Evolutionary conservation across 2,888 invertebrate genomes (phyloP).

Genomic region (Caprella mutica): DNA sequence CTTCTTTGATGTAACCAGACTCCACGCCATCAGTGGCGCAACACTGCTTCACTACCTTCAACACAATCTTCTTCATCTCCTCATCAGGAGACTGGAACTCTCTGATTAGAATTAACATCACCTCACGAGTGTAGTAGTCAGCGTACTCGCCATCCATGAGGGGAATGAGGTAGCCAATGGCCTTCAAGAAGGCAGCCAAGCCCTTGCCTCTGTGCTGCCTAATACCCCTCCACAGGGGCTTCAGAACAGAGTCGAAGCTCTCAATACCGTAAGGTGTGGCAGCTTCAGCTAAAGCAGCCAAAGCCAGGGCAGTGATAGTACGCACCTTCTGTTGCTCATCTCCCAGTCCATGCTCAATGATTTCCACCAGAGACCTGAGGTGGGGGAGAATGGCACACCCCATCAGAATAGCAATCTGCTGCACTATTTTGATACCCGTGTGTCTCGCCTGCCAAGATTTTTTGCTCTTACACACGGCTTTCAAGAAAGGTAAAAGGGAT

Average conservation of each 20-base stretch:
- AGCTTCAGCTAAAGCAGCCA: slow-evolving; percentile 96
- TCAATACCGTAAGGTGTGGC: slow-evolving; percentile 99
- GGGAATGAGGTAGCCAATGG: slow-evolving; percentile 97
- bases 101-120: slow-evolving; percentile 94
- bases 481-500: slow-evolving; percentile 89
- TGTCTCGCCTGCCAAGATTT: slow-evolving; percentile 99
- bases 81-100: slow-evolving; percentile 99
- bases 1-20: slow-evolving; percentile 97
- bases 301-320: slow-evolving; percentile 95
- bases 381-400: slow-evolving; percentile 98
- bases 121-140: slow-evolving; percentile 98
- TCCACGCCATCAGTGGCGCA: slow-evolving; percentile 99
- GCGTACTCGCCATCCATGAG: slow-evolving; percentile 99
- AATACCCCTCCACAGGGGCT: slow-evolving; percentile 99
- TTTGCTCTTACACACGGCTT: slow-evolving; percentile 97
- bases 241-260: slow-evolving; percentile 97
- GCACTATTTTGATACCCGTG: slow-evolving; percentile 98
- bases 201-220: slow-evolving; percentile 68
- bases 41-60: slow-evolving; percentile 98
- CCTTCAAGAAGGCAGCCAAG: slow-evolving; percentile 96
- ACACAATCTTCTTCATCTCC: slow-evolving; percentile 99
- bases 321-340: slow-evolving; percentile 99
- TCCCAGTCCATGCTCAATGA: slow-evolving; percentile 95
- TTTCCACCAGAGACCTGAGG: slow-evolving; percentile 93
- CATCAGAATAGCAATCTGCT: slow-evolving; percentile 99